Evolutionary conservation across 2,888 invertebrate species (phyloP), one percentile per base, ranked within the genome.

Genomic region (Eupithecia pulchellata): DNA sequence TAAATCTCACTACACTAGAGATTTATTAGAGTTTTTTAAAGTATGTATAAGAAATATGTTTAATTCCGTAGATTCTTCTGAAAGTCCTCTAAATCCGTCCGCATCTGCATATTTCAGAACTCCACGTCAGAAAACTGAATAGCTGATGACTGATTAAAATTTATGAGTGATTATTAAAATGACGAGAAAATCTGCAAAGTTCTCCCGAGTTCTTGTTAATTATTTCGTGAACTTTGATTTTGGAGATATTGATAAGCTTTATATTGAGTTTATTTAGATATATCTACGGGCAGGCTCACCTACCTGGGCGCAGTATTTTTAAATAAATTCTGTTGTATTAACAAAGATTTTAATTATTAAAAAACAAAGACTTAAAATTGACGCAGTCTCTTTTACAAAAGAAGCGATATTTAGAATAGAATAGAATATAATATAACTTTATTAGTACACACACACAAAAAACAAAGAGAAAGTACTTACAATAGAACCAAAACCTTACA

Each of bases 81-180:
- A 34, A 65, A 64, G 64, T 69, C 67, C 36, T 27, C 27, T 25
- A 34, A 55, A 67, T 64, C 61, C 57, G 27, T 27, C 32, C 39
- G 42, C 66, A 71, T 72, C 74, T 78, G 74, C 76, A 76, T 78
- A 76, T 72, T 68, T 78, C 66, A 72, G 52, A 75, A 69, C 73
- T 75, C 66, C 55, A 70, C 74, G 69, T 74, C 75, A 66, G 67
- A 69, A 68, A 73, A 77, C 74, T 76, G 77, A 77, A 73, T 76
- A 71, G 63, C 68, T 72, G 73, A 74, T 68, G 68, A 64, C 68
- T 77, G 66, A 76, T 77, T 77, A 75, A 76, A 72, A 77, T 77
- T 68, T 69, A 69, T 69, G 69, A 69, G 66, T 72, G 17, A 72
- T 72, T 69, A 72, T 69, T 69, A 55, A 72, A 68, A 68, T 65